Evolutionary conservation across 2,888 invertebrate genomes (phyloP), one percentile per base, ranked within the genome.

Genomic region (Pterostichus madidus): DNA sequence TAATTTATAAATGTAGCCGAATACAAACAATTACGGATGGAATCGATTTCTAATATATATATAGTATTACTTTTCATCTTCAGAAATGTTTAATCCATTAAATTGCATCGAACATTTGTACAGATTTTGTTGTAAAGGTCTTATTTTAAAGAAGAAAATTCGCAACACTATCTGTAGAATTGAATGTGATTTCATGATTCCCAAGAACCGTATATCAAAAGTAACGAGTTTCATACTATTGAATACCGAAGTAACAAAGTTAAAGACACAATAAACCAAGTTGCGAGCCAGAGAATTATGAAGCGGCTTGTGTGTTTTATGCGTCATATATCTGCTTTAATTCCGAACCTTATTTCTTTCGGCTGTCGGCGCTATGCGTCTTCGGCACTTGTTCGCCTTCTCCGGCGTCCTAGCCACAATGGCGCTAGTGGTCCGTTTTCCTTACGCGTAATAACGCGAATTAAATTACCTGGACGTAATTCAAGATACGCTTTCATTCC

Each of bases 321-420:
- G 68, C 68, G 68, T 68, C 80, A 80, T 80, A 80, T 68, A 68
- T 80, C 80, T 68, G 52, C 80, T 80, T 80, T 68, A 80, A 80
- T 80, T 68, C 80, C 79, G 24, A 35, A 52, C 68, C 35, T 64
- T 80, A 68, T 52, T 80, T 80, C 64, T 64, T 68, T 68, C 68
- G 56, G 31, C 79, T 78, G 78, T 79, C 78, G 44, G 44, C 78
- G 61, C 56, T 79, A 61, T n/a, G 5, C 64, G 64, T 32, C 35
- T 64, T 64, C 64, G 64, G n/a, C 31, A 10, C 64, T 15, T 44
- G 24, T 71, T 44, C 44, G 68, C 17, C 3, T 17, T 44, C 15
- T 24, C 68, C 44, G 17, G 7, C 39, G 39, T 39, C 39, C 7
- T 39, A 39, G 39, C 68, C 68, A 44, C 68, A 71, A 71, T 44